These are phyloP conservation scores for Dryobota labecula DNA, from an alignment of 2,888 invertebrate species.

Conservation along the genomic window DNA sequence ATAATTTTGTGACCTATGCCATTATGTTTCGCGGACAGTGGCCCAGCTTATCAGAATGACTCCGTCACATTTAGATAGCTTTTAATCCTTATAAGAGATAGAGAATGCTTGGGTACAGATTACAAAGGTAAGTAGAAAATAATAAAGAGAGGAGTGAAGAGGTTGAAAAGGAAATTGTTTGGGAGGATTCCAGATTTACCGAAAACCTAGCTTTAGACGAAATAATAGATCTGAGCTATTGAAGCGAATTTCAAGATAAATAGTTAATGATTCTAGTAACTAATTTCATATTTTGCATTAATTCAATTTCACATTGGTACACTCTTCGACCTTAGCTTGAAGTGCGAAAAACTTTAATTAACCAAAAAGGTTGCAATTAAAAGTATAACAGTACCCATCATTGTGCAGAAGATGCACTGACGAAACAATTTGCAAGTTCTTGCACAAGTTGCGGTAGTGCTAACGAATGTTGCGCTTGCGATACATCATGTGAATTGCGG, in stretches of 20 bases:
- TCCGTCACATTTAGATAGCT: slow-evolving; percentile 2
- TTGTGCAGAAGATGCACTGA: slow-evolving; percentile 44
- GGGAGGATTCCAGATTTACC: neutral
- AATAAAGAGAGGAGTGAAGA: neutral
- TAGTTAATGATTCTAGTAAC: too few species aligned
- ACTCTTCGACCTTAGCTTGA: neutral
- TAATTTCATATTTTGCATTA: too few species aligned
- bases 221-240: neutral
- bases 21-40: slow-evolving; percentile 37
- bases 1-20: slow-evolving; percentile 2
- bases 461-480: slow-evolving; percentile 30
- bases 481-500: slow-evolving; percentile 53
- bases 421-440: slow-evolving; percentile 47
- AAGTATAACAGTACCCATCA: slow-evolving; percentile 36
- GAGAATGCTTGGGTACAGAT: neutral
- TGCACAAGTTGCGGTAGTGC: slow-evolving; percentile 32
- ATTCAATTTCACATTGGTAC: too few species aligned
- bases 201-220: neutral
- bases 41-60: slow-evolving; percentile 34
- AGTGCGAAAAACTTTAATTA: neutral
- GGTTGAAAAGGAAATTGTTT: neutral
- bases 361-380: slow-evolving; percentile 8
- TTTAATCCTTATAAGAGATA: slow-evolving; percentile 17
- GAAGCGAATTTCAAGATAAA: neutral
- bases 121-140: neutral